Base-by-base conservation (phyloP, 1,140 invertebrate species). In the Globodera ellingtonae region DNA sequence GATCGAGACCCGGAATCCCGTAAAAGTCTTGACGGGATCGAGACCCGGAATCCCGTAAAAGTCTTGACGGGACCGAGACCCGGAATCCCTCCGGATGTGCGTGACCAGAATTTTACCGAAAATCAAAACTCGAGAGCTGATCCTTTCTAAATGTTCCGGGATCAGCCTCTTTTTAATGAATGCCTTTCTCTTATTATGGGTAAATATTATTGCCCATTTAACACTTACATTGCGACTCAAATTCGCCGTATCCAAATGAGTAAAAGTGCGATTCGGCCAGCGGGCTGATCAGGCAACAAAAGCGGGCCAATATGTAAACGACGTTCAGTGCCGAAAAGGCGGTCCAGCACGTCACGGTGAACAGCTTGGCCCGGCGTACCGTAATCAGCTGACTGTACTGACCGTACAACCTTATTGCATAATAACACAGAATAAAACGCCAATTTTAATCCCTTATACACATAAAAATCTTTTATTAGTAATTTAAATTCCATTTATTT, bases 221-320 rank as follows among this genome's bases (percentile, higher is more conserved):
- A 78, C 1, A 56, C 84, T 71, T 75, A 82, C 85, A 75, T 76
- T 86, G 47, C 44, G 76, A 73, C 66, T 87, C 84, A 65, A 83
- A 88, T 79, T 86, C 87, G 24, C 87, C 80, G 70, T 89, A 88
- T 24, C 87, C 87, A 79, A 88, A 88, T 46, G 86, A 88, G 78
- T 89, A 89, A 73, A 86, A 88, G 35, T 87, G 81, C 56, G 79
- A 76, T 46, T 83, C 74, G 13, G 72, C 46, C 56, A 88, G 65
- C 9, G 87, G 87, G 18, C 79, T 79, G 75, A 89, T 88, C 75
- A 88, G 74, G 59, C 87, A 88, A 73, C 87, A 88, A 50, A 89
- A 83, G 52, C 82, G 75, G 6, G 84, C 66, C 66, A 84, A 70
- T 65, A 89, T 89, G 72, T 88, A 87, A 18, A 76, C 65, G 44